These are phyloP conservation scores for Ochropacha duplaris DNA, from an alignment of 2,888 invertebrate genomes.

Conservation along the genomic window DNA sequence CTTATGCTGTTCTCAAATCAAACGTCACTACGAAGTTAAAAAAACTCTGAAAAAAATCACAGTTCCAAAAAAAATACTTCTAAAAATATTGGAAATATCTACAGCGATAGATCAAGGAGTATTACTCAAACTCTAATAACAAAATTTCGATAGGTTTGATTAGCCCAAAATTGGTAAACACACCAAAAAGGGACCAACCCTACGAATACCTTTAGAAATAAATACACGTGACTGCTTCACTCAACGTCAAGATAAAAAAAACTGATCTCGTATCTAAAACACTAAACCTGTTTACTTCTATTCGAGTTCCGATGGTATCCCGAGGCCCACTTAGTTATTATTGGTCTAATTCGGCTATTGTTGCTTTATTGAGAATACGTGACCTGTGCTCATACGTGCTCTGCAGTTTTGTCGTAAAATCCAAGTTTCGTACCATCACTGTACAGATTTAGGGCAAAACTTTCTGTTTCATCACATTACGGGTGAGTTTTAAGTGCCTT, in stretches of 20 bases:
- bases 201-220: background rate
- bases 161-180: too few relatives aligned
- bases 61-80: too few relatives aligned
- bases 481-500: background rate
- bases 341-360: conserved; percentile 38
- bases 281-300: background rate
- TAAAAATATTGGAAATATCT: too few relatives aligned
- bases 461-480: conserved; percentile 6
- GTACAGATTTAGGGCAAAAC: conserved; percentile 17
- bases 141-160: too few relatives aligned
- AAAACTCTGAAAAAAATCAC: too few relatives aligned
- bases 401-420: conserved; percentile 30
- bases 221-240: background rate
- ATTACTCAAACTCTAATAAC: too few relatives aligned
- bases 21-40: too few relatives aligned
- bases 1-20: too few relatives aligned
- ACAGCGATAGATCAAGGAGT: too few relatives aligned
- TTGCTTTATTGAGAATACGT: conserved; percentile 47
- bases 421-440: conserved; percentile 15
- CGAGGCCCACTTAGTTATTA: conserved; percentile 34
- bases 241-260: background rate
- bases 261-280: background rate
- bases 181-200: too few relatives aligned
- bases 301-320: conserved; percentile 7
- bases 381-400: conserved; percentile 15